phyloP scores from a whole-genome alignment of 2,113 vertebrate species.

The Poeciliopsis retropinna region DNA sequence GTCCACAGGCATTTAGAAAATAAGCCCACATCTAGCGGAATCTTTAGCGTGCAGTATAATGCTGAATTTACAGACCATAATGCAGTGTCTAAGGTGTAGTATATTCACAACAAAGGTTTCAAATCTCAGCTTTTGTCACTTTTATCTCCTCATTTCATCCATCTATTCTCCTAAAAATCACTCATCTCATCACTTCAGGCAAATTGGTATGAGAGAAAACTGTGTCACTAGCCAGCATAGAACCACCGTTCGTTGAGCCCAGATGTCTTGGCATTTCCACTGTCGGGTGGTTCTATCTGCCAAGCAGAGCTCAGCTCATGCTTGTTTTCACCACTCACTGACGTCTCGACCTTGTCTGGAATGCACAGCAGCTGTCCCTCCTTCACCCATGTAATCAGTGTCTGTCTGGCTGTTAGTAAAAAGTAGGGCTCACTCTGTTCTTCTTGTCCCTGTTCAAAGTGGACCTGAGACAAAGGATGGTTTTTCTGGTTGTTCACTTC shows the following conservation, averaged over 20 bases:
- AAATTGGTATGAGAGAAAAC: conserved; percentile 17
- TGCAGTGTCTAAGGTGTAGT: background rate
- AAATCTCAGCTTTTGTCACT: background rate
- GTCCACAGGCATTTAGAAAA: conserved; percentile 10
- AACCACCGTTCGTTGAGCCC: conserved; percentile 36
- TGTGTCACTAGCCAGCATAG: conserved; percentile 27
- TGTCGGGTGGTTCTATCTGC: conserved; percentile 62
- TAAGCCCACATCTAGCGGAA: conserved; percentile 22
- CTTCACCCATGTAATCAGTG: conserved; percentile 58
- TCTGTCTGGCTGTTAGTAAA: conserved; percentile 67
- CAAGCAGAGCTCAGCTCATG: conserved; percentile 65
- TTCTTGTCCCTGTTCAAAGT: conserved; percentile 15
- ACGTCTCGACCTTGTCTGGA: conserved; percentile 74
- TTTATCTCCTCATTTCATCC: background rate
- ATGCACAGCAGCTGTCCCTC: conserved; percentile 78
- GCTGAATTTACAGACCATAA: conserved; percentile 1
- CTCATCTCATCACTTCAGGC: conserved; percentile 24
- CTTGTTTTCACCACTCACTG: conserved; percentile 67
- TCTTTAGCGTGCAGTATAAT: background rate
- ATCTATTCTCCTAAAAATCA: conserved; percentile 10
- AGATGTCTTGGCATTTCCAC: conserved; percentile 75
- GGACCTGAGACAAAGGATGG: conserved; percentile 28
- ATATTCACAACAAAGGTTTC: background rate
- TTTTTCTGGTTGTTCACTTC: conserved; percentile 39
- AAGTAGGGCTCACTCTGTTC: conserved; percentile 49